Evolutionary conservation across 2,888 invertebrate species (phyloP).

Genomic region (Myopa tessellatipennis): DNA sequence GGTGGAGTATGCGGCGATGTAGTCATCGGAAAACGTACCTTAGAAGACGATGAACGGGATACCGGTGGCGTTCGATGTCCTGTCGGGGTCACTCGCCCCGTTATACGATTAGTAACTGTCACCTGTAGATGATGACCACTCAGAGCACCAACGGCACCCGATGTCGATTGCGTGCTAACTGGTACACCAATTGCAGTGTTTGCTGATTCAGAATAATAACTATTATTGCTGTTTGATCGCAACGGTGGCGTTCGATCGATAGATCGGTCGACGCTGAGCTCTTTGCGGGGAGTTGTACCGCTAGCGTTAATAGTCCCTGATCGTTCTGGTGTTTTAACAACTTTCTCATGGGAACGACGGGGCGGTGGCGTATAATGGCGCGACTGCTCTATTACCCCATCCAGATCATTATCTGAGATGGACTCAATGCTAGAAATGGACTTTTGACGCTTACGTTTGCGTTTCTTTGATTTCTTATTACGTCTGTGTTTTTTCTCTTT

Average conservation of each 20-base stretch:
- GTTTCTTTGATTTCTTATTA: conserved; percentile 79
- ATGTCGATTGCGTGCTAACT: background rate
- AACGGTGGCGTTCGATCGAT: conserved; percentile 64
- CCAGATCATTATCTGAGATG: conserved; percentile 71
- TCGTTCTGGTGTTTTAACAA: conserved; percentile 55
- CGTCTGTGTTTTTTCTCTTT: conserved; percentile 77
- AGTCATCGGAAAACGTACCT: conserved; percentile 55
- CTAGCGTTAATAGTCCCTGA: conserved; percentile 52
- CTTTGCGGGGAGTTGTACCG: conserved; percentile 55
- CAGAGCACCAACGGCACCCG: conserved; percentile 1
- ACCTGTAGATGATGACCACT: conserved; percentile 46
- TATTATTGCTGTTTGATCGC: conserved; percentile 61
- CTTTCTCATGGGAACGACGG: conserved; percentile 32
- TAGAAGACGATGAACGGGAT: conserved; percentile 51
- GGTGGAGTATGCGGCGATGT: conserved; percentile 68
- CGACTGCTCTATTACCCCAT: conserved; percentile 48
- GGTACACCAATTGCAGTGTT: conserved; percentile 24
- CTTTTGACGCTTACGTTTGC: conserved; percentile 75
- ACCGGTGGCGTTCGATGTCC: conserved; percentile 60
- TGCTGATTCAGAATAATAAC: conserved; percentile 55
- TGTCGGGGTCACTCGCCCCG: conserved; percentile 35
- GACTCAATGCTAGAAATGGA: conserved; percentile 78
- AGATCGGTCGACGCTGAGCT: conserved; percentile 63
- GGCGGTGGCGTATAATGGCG: conserved; percentile 66
- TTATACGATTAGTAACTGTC: conserved; percentile 59